These are phyloP conservation scores for Poliocrania exsul DNA, from an alignment of 2,797 vertebrate species.

Conservation along the genomic window DNA sequence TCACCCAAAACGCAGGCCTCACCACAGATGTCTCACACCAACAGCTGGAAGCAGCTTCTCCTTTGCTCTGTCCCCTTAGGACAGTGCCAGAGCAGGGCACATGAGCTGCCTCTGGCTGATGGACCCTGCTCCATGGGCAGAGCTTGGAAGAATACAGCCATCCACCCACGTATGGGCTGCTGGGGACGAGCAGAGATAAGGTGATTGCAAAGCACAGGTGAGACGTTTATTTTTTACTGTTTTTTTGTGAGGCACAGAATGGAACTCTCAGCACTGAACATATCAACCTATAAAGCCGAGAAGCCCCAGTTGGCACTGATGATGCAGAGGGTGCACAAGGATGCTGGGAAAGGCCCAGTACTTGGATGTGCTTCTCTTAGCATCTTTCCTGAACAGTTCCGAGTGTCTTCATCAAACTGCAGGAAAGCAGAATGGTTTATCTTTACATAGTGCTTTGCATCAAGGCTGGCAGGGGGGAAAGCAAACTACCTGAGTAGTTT, in stretches of 20 bases:
- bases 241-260: neutral
- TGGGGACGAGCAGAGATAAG: neutral
- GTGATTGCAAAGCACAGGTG: neutral
- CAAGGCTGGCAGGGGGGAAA: neutral
- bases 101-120: fast-evolving
- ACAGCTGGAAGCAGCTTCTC: neutral
- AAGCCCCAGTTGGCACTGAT: neutral
- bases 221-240: neutral
- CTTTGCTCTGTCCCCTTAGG: neutral
- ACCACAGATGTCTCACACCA: neutral
- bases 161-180: neutral
- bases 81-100: fast-evolving
- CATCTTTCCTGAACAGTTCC: neutral
- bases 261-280: neutral
- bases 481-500: neutral
- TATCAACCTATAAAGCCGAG: neutral
- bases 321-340: neutral
- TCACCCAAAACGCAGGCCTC: neutral
- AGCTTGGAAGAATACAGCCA: neutral
- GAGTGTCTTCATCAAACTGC: neutral
- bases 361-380: neutral
- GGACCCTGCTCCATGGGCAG: neutral
- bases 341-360: neutral
- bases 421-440: neutral
- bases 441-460: neutral